Percentiles rank a stretch among this genome's conserved stretches.
Evolutionary conservation across 2,113 vertebrate genomes (phyloP).

Genomic region (Phodopus roborovskii): DNA sequence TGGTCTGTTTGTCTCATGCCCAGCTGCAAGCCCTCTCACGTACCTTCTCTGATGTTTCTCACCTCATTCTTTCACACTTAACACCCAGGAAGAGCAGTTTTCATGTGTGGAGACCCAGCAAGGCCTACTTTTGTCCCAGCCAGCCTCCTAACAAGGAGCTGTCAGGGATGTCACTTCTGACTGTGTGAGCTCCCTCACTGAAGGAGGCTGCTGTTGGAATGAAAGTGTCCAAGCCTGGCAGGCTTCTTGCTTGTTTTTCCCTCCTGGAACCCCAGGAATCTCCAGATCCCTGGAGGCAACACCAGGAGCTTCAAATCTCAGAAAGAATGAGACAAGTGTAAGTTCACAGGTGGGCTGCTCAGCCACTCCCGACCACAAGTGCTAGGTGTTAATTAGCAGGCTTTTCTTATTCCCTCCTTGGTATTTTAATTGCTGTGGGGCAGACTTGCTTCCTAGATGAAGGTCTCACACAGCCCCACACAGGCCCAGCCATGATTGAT

Average conservation of each 20-base stretch:
- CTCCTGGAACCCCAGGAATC: conserved; percentile 41
- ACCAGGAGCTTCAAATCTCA: conserved; percentile 40
- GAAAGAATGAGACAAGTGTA: conserved; percentile 76
- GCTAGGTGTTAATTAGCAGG: conserved; percentile 85
- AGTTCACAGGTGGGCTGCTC: conserved; percentile 80
- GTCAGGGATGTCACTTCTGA: background rate
- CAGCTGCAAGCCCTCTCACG: background rate
- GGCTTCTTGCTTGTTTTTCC: background rate
- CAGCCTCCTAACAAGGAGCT: background rate
- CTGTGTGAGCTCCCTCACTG: background rate
- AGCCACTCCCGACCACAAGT: conserved; percentile 78
- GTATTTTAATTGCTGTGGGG: conserved; percentile 80
- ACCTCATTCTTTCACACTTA: background rate
- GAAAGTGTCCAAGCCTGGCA: background rate
- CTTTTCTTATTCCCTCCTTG: conserved; percentile 84
- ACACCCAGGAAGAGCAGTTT: background rate
- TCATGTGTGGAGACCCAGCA: background rate
- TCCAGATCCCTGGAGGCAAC: conserved; percentile 58
- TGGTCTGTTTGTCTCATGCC: background rate
- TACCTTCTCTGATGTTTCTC: too few relatives aligned
- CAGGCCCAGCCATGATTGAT: background rate
- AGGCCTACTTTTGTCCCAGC: background rate
- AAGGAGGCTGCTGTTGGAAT: background rate
- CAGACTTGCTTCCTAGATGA: conserved; percentile 59
- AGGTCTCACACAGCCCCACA: background rate